Evolutionary conservation across 2,888 invertebrate genomes (phyloP).

Genomic region (Drosophila kanekoi): DNA sequence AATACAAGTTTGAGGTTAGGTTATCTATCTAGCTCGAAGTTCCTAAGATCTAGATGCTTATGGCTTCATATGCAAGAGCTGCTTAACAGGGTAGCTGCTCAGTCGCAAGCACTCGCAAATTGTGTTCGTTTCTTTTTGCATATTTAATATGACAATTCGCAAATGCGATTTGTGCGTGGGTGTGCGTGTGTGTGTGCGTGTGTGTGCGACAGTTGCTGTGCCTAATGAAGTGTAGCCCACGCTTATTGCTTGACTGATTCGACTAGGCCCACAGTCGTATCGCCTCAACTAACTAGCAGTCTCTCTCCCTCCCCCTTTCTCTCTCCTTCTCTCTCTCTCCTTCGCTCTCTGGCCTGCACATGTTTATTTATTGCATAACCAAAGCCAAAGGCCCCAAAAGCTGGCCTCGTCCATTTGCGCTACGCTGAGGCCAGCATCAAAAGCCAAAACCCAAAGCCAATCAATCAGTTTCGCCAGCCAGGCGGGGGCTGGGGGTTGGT

Average conservation of each 20-base stretch:
- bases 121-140: conserved; percentile 40
- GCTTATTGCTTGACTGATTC: conserved; percentile 57
- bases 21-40: too few relatives aligned
- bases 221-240: conserved; percentile 63
- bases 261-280: conserved; percentile 3
- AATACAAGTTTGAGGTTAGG: too few relatives aligned
- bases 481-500: not conserved
- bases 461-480: conserved; percentile 42
- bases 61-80: too few relatives aligned
- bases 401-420: conserved; percentile 6
- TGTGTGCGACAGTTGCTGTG: conserved; percentile 46
- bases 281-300: not conserved
- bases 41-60: too few relatives aligned
- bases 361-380: conserved; percentile 59
- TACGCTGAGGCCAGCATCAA: conserved; percentile 21
- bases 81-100: conserved; percentile 5
- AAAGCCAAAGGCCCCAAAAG: conserved; percentile 18
- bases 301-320: not conserved
- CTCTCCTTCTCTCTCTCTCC: not conserved
- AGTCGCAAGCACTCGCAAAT: conserved; percentile 1
- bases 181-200: conserved; percentile 9
- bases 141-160: conserved; percentile 62
- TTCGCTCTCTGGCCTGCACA: not conserved
- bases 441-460: conserved; percentile 40
- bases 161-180: conserved; percentile 41